These are phyloP conservation scores for Parapristionchus giblindavisi DNA, from an alignment of 2,888 invertebrate genomes.

Conservation along the genomic window DNA sequence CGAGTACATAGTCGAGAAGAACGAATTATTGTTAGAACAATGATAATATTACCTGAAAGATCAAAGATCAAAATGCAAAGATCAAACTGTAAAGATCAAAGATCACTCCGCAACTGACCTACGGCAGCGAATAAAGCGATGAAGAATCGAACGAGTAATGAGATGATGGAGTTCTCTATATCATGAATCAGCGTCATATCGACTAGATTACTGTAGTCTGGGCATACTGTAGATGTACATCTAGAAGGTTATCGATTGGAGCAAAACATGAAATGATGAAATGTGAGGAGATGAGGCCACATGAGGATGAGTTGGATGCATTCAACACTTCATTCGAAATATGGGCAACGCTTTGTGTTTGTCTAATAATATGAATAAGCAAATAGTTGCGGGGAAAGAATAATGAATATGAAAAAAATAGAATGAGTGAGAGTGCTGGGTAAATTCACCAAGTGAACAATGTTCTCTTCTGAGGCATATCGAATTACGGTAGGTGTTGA, in stretches of 20 bases:
- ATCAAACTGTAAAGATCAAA: too few relatives aligned
- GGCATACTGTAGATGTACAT: neutral
- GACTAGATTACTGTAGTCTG: too few relatives aligned
- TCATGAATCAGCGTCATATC: conserved; percentile 20
- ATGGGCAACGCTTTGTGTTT: neutral
- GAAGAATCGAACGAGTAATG: conserved; percentile 17
- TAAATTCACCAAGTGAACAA: too few relatives aligned
- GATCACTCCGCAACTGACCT: conserved; percentile 15
- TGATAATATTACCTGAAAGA: conserved; percentile 36
- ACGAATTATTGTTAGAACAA: conserved; percentile 32
- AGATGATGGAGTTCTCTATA: conserved; percentile 25
- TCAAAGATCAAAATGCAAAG: neutral
- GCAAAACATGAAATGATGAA: neutral
- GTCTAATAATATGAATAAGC: neutral
- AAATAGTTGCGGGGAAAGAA: too few relatives aligned
- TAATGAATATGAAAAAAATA: too few relatives aligned
- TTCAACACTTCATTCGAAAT: too few relatives aligned
- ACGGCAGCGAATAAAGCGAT: conserved; percentile 13
- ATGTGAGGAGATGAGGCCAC: neutral
- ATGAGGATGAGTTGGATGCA: too few relatives aligned
- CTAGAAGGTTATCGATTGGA: neutral
- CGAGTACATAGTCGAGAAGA: conserved; percentile 30
- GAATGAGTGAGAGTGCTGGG: too few relatives aligned
- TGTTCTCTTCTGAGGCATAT: too few relatives aligned
- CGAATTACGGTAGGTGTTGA: too few relatives aligned